Evolutionary conservation across 2,888 invertebrate species (phyloP), one percentile per base, ranked within the genome.

Genomic region (Rhagium mordax): DNA sequence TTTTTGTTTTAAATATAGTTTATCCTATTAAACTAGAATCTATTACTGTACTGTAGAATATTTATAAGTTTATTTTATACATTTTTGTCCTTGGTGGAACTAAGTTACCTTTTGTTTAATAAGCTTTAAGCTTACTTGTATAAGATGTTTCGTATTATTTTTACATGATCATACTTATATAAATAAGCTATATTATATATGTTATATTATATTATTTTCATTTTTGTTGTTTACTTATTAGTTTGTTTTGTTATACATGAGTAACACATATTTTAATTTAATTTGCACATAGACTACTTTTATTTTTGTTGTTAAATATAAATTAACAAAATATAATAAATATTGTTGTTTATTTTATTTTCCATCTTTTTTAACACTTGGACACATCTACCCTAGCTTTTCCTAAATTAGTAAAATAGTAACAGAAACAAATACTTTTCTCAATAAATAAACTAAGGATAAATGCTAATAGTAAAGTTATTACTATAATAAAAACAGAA

Each of bases 71-170:
- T 20, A 51, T 20, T 55, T 49, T 60, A n/a, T 20, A 55, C 33
- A 16, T 41, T 53, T 18, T 53, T 62, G 62, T 62, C 72, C 72
- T 62, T 72, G 72, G 72, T 72, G 72, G 72, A 72, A 68, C 48
- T 72, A 27, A 68, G 72, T 72, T 72, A 72, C 72, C 72, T 68
- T 72, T 67, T 21, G 41, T 53, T 51, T 51, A 47, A 29, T 65
- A 6, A 55, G 47, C 20, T 20, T n/a, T 57, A 57, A 24, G 55
- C 24, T 57, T 57, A 57, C 15, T 5, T 57, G 7, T 57, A 57
- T 57, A 41, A n/a, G 41, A 41, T 57, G 24, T 57, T 27, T 57
- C 15, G n/a, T 57, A 24, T 55, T 27, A 27, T 55, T 55, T 55
- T 6, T 27, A n/a, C 15, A n/a, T 57, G 27, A 57, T n/a, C 4